phyloP scores from a whole-genome alignment of 2,113 vertebrate species.

The Cinclus mexicanus region DNA sequence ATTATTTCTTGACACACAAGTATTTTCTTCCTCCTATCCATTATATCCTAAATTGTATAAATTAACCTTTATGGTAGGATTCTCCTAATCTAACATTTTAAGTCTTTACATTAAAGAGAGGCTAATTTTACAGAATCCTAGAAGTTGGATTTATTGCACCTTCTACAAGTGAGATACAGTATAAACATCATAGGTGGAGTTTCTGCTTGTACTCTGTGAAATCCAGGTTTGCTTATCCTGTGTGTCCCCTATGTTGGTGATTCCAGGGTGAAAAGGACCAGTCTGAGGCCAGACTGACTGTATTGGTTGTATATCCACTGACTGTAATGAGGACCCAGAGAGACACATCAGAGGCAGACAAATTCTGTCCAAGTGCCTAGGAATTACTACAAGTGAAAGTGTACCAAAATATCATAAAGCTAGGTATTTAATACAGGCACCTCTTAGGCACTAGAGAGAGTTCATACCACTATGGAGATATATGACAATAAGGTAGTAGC shows the following conservation, averaged over 20 bases:
- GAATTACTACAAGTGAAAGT: background rate
- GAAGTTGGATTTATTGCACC: background rate
- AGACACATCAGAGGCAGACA: background rate
- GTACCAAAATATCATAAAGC: rapidly evolving
- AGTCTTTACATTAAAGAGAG: background rate
- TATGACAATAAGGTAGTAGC: background rate
- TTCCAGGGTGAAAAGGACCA: background rate
- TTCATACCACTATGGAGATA: background rate
- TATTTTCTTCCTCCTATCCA: background rate
- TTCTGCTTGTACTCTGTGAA: background rate
- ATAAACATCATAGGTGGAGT: background rate
- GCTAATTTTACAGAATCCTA: background rate
- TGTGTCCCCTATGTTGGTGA: background rate
- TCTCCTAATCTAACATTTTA: background rate
- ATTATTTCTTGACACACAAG: background rate
- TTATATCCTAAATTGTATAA: background rate
- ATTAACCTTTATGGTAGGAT: background rate
- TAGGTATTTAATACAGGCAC: background rate
- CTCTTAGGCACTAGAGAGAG: background rate
- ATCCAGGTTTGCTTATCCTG: background rate
- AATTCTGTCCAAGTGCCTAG: background rate
- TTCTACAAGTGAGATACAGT: background rate
- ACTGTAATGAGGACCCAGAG: background rate
- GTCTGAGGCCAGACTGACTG: background rate
- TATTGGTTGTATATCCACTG: background rate